Conservation (phyloP, 1,140 invertebrate genomes). For the Eumeta japonica region DNA sequence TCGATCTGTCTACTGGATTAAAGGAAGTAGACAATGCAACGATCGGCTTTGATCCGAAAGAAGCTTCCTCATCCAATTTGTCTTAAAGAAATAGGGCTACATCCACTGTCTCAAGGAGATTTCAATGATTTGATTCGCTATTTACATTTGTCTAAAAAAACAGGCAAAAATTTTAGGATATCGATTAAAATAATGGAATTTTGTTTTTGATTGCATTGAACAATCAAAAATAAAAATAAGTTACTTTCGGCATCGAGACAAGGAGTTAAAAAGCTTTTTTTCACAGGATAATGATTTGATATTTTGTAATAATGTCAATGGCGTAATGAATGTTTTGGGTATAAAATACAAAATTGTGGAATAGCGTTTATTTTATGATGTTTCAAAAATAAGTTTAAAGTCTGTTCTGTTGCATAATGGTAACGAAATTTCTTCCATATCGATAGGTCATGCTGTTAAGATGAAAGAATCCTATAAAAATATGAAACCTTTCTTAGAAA, state of each 20-base stretch:
- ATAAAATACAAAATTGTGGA: background rate
- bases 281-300: background rate
- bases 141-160: slow-evolving; percentile 7
- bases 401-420: no score
- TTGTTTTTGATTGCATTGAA: no score
- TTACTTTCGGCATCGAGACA: background rate
- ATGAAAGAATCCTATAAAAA: background rate
- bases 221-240: background rate
- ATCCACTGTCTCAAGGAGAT: no score
- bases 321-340: background rate
- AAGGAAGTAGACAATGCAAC: no score
- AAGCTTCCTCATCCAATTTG: no score
- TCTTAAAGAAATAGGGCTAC: no score
- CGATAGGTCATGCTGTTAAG: no score
- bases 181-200: slow-evolving; percentile 5
- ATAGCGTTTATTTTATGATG: background rate
- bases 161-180: slow-evolving; percentile 7
- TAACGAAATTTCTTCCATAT: no score
- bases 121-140: no score
- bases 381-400: background rate
- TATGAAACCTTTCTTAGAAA: background rate
- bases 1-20: no score
- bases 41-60: no score
- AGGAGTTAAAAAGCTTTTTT: background rate
- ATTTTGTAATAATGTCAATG: background rate